These are phyloP conservation scores for Cataglyphis albicans DNA, from an alignment of 2,888 invertebrate species.

Conservation along the genomic window DNA sequence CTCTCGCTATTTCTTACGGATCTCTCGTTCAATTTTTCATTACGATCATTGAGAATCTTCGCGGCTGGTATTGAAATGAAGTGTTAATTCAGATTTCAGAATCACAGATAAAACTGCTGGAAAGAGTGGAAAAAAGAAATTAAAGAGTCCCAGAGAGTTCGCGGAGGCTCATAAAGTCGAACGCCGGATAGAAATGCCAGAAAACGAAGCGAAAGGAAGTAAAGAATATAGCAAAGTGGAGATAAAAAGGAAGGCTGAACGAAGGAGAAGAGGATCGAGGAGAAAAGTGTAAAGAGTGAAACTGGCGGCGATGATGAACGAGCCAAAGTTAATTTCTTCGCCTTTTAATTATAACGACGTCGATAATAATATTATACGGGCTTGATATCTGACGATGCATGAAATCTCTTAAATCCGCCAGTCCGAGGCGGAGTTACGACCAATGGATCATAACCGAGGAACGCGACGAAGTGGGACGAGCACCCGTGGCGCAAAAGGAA, in stretches of 20 bases:
- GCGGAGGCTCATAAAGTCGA: slow-evolving; percentile 43
- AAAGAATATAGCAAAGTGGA: slow-evolving; percentile 13
- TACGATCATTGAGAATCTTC: slow-evolving; percentile 3
- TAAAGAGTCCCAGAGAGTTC: slow-evolving; percentile 44
- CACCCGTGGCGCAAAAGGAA: background rate
- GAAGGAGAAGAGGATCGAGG: background rate
- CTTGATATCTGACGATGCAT: slow-evolving; percentile 4
- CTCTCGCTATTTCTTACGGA: background rate
- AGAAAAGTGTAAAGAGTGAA: background rate
- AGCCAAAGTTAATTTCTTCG: slow-evolving; percentile 46
- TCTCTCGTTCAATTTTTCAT: slow-evolving; percentile 8
- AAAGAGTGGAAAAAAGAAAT: slow-evolving; percentile 47
- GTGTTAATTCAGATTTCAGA: slow-evolving; percentile 29
- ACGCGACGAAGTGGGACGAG: slow-evolving; percentile 25
- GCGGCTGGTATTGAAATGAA: slow-evolving; percentile 10
- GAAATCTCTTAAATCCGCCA: slow-evolving; percentile 23
- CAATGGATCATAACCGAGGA: slow-evolving; percentile 16
- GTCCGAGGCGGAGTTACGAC: slow-evolving; percentile 46
- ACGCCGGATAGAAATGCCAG: slow-evolving; percentile 30
- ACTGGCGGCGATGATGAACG: slow-evolving; percentile 22
- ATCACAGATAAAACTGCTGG: slow-evolving; percentile 27
- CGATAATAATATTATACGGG: slow-evolving; percentile 69
- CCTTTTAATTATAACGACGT: slow-evolving; percentile 68
- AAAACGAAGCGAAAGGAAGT: background rate
- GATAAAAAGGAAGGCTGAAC: background rate